Conservation (phyloP, 2,113 vertebrate species). For the Stegastes partitus region DNA sequence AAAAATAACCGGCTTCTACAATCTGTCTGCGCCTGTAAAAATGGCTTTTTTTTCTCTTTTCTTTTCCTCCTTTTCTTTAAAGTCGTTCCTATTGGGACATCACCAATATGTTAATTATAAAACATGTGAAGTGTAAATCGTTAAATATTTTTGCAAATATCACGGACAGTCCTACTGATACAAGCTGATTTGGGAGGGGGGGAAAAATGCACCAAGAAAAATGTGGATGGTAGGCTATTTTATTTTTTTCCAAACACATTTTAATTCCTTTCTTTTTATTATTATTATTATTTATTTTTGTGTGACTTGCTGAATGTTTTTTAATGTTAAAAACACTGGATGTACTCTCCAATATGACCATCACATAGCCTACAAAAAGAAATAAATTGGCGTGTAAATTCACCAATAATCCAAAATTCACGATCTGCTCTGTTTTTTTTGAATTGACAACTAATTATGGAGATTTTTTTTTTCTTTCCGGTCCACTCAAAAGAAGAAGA, state of each 20-base stretch:
- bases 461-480: slow-evolving; percentile 73
- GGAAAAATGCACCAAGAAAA: slow-evolving; percentile 60
- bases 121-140: slow-evolving; percentile 83
- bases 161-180: slow-evolving; percentile 70
- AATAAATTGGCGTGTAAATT: slow-evolving; percentile 61
- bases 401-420: slow-evolving; percentile 66
- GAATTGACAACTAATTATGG: slow-evolving; percentile 52
- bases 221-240: slow-evolving; percentile 66
- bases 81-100: slow-evolving; percentile 81
- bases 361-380: slow-evolving; percentile 39
- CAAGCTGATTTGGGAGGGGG: slow-evolving; percentile 67
- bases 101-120: slow-evolving; percentile 78
- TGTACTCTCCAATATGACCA: slow-evolving; percentile 53
- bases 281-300: slow-evolving; percentile 70
- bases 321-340: slow-evolving; percentile 79
- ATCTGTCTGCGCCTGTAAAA: slow-evolving; percentile 87
- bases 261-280: not conserved
- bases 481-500: slow-evolving; percentile 75
- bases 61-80: slow-evolving; percentile 76
- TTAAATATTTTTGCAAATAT: slow-evolving; percentile 79
- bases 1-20: slow-evolving; percentile 88
- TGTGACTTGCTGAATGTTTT: slow-evolving; percentile 83
- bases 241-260: slow-evolving; percentile 24
- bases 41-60: slow-evolving; percentile 78
- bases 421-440: slow-evolving; percentile 70